Percentiles rank a stretch among this genome's conserved stretches.
Evolutionary conservation across 2,113 vertebrate species (phyloP).

Genomic region (Hippocampus comes): DNA sequence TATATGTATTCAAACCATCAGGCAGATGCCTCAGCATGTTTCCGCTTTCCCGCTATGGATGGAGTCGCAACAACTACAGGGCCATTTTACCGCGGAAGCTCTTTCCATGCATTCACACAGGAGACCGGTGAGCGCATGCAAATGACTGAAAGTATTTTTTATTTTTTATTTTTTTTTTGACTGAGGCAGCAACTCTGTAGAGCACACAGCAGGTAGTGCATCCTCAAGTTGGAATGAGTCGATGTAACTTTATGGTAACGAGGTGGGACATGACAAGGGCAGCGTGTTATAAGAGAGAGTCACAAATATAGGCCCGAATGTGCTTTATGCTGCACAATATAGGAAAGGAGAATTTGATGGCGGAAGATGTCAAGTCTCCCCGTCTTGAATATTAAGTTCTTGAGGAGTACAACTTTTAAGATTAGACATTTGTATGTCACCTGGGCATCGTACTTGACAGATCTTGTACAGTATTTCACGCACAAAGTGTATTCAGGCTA

Average conservation of each 20-base stretch:
- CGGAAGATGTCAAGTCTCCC: too few relatives aligned
- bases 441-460: background rate
- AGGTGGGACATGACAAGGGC: background rate
- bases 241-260: background rate
- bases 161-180: background rate
- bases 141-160: background rate
- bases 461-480: background rate
- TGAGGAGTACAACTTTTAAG: background rate
- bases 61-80: background rate
- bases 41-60: background rate
- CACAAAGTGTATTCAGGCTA: constrained; percentile 4
- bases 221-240: background rate
- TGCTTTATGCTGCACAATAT: background rate
- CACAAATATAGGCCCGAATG: background rate
- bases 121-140: background rate
- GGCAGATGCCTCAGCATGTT: background rate
- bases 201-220: background rate
- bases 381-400: background rate
- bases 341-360: background rate
- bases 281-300: background rate
- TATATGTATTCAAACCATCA: background rate
- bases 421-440: background rate
- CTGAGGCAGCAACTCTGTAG: background rate
- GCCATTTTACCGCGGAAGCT: too few relatives aligned
- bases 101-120: background rate